These are phyloP conservation scores for Zosterops lateralis DNA, from an alignment of 2,113 vertebrate genomes.

Conservation along the genomic window DNA sequence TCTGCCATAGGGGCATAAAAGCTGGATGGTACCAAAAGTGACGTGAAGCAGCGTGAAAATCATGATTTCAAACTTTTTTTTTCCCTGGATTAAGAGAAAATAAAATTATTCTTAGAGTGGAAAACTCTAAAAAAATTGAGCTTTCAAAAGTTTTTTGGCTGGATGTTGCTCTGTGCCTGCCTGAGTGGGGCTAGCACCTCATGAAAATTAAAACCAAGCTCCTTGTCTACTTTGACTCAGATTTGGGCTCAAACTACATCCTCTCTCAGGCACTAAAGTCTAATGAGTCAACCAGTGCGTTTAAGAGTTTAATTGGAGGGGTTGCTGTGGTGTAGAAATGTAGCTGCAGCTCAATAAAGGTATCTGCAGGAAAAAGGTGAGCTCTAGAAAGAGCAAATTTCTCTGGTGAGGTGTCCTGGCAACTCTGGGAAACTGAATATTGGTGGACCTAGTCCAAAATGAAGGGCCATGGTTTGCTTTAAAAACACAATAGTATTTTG, in stretches of 20 bases:
- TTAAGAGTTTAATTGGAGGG: neutral
- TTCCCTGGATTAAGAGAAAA: neutral
- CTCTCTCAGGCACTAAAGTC: neutral
- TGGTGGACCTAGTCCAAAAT: neutral
- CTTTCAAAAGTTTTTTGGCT: neutral
- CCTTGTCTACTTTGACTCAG: neutral
- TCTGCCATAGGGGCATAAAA: neutral
- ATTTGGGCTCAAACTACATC: neutral
- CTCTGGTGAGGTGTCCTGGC: accelerated
- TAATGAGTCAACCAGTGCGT: neutral
- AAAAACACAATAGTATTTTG: neutral
- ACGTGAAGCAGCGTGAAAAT: neutral
- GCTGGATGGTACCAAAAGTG: accelerated
- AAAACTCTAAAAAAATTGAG: neutral
- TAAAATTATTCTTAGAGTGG: neutral
- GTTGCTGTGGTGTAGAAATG: neutral
- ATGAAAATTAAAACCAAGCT: neutral
- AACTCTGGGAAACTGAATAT: neutral
- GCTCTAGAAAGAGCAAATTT: neutral
- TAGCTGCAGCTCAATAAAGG: neutral
- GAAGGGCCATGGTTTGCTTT: neutral
- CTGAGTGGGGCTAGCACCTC: accelerated
- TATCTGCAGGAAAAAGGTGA: neutral
- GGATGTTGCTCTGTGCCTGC: neutral
- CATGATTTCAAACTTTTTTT: neutral